Percentiles rank a stretch among this genome's conserved stretches.
phyloP scores from a whole-genome alignment of 2,888 invertebrate genomes.

The Nowickia ferox region DNA sequence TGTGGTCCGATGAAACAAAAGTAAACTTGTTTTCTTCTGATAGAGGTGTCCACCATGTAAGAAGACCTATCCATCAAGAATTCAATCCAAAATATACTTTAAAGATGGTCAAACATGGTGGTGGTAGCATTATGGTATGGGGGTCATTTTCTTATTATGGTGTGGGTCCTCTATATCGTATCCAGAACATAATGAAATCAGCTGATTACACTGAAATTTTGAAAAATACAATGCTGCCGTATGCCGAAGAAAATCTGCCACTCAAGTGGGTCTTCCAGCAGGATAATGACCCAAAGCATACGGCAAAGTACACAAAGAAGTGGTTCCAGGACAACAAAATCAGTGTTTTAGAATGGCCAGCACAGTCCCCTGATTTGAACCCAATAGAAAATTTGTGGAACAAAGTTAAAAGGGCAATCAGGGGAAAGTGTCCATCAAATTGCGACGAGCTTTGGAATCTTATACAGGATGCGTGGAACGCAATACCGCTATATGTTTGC shows the following conservation, averaged over 20 bases:
- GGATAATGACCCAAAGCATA: not conserved
- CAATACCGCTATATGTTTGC: constrained; percentile 2
- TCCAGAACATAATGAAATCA: too few species aligned
- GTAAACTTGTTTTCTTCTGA: constrained; percentile 2
- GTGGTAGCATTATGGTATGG: too few species aligned
- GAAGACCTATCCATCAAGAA: not conserved
- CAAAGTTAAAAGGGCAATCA: not conserved
- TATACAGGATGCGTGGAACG: not conserved
- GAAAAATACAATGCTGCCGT: too few species aligned
- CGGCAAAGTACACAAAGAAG: not conserved
- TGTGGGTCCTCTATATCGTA: too few species aligned
- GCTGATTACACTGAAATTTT: too few species aligned
- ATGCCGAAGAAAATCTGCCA: too few species aligned
- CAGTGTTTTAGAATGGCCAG: not conserved
- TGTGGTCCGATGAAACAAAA: not conserved
- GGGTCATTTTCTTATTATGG: too few species aligned
- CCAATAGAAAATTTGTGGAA: not conserved
- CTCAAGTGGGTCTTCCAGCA: not conserved
- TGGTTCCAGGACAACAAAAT: not conserved
- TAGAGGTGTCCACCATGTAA: not conserved
- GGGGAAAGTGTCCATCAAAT: not conserved
- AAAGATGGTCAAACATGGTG: too few species aligned
- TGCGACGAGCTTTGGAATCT: not conserved
- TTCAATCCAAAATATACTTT: not conserved
- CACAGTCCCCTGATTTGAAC: not conserved